Base-by-base conservation (phyloP, 2,797 vertebrate species). In the Parauchenoglanis punctatus region DNA sequence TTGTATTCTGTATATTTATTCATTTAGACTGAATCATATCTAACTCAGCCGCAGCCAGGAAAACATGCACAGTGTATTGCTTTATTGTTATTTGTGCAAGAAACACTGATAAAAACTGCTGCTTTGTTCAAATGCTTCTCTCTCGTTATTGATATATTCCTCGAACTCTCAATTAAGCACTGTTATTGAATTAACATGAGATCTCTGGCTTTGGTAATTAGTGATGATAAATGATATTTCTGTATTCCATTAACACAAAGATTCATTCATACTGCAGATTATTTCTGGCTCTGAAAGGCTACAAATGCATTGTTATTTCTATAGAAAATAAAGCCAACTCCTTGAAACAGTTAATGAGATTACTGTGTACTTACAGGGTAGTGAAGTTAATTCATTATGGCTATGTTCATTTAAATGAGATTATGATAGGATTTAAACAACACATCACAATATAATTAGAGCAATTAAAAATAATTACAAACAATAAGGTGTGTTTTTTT, bases 121-220 rank as follows among this genome's bases (percentile, higher is more conserved):
- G 59, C 59, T 56, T 86, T 85, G 20, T 67, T 85, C 44, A 31
- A 23, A 23, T 31, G 40, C 40, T 76, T 65, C 59, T 82, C n/a
- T 49, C 25, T 20, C n/a, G n/a, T 67, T 68, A 67, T 49, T 67
- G 58, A 67, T 83, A 67, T 49, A 8, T 52, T 52, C 4, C 44
- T 20, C 17, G 6, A 81, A 81, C 59, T 63, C 80, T 81, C 81
- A 68, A 54, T 83, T 68, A 68, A 54, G 63, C 63, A 23, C 4
- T 13, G 46, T 35, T 68, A 68, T 83, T 52, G 46, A 68, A 68
- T 83, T 68, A 68, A 68, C 63, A 35, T 68, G 49, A 35, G 61
- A 54, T 68, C 81, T 54, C n/a, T 35, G 81, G 63, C 81, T 83
- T 83, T 7, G 46, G 17, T 83, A 77, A 85, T 85, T 49, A 76